Evolutionary conservation across 1,140 invertebrate species (phyloP).

Genomic region (Paracyclopina nana): DNA sequence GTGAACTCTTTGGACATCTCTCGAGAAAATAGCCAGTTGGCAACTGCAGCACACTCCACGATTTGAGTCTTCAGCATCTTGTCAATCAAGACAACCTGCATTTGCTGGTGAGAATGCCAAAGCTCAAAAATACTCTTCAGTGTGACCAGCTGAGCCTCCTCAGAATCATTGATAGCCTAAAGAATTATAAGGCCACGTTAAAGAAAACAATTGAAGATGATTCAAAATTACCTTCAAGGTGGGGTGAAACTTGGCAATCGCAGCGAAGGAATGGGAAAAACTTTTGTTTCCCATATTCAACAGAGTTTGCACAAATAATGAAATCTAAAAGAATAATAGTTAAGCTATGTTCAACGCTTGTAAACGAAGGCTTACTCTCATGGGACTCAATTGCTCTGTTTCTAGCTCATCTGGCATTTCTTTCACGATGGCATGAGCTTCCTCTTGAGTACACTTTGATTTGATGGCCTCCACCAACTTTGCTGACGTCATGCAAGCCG

Average conservation of each 20-base stretch:
- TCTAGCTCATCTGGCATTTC: conserved; percentile 32
- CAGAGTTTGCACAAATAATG: conserved; percentile 86
- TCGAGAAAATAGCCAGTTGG: conserved; percentile 96
- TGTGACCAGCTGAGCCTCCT: conserved; percentile 88
- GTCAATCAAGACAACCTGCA: conserved; percentile 87
- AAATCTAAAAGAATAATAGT: conserved; percentile 79
- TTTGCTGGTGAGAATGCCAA: conserved; percentile 82
- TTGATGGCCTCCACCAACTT: conserved; percentile 63
- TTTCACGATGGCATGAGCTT: conserved; percentile 67
- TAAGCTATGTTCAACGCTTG: conserved; percentile 4
- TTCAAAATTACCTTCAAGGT: conserved; percentile 63
- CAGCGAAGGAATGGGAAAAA: conserved; percentile 92
- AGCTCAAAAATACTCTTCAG: conserved; percentile 78
- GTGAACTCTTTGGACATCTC: conserved; percentile 86
- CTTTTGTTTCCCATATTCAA: conserved; percentile 85
- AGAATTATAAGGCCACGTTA: too few relatives aligned
- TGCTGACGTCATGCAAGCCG: conserved; percentile 42
- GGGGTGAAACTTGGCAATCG: conserved; percentile 86
- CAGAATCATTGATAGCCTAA: conserved; percentile 66
- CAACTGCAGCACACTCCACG: conserved; percentile 85
- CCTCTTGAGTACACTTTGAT: conserved; percentile 67
- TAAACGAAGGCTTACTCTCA: conserved; percentile 19
- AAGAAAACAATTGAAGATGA: too few relatives aligned
- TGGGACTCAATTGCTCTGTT: conserved; percentile 12
- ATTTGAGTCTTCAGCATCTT: conserved; percentile 95